Evolutionary conservation across 1,140 invertebrate species (phyloP), one percentile per base, ranked within the genome.

Genomic region (Lasaia peninsularis): DNA sequence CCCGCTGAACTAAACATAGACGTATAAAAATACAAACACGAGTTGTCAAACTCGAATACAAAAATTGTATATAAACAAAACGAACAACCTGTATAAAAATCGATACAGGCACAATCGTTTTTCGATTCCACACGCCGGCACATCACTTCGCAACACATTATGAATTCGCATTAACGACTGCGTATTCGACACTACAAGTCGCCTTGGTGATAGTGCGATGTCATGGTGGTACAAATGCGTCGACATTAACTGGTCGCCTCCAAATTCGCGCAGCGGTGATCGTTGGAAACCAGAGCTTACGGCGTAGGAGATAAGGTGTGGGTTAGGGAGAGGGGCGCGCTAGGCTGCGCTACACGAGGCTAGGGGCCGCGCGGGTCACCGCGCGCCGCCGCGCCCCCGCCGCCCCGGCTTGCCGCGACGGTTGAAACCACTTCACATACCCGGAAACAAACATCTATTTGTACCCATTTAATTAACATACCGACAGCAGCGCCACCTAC

Each of bases 331-430:
- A 31, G 62, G 60, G 54, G 59, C 40, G 63, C 37, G 72, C 61
- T 56, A 65, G 62, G 57, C 55, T 66, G 48, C 21, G 63, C 49
- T 54, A 50, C 58, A 69, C 50, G 55, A 32, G 40, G 54, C 63
- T 33, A 60, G 58, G 55, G 53, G 51, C 58, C 37, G 61, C 50
- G 50, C 70, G 69, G 64, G 82, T 81, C 82, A 81, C 80, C 82
- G 80, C 75, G 78, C 58, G 57, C 62, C 77, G 54, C 66, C 68
- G 57, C 80, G 78, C 10, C 75, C 75, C 10, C 81, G 78, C 12
- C 80, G 69, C 0, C 83, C 80, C 24, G 85, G 79, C 69, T 80
- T 82, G 60, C 75, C 78, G 58, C 82, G 81, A 0, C 87, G 86
- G 70, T 89, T 89, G 74, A 88, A 88, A 18, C 87, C 87, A 52